Evolutionary conservation across 2,888 invertebrate genomes (phyloP).

Genomic region (Cynaeus angustus): DNA sequence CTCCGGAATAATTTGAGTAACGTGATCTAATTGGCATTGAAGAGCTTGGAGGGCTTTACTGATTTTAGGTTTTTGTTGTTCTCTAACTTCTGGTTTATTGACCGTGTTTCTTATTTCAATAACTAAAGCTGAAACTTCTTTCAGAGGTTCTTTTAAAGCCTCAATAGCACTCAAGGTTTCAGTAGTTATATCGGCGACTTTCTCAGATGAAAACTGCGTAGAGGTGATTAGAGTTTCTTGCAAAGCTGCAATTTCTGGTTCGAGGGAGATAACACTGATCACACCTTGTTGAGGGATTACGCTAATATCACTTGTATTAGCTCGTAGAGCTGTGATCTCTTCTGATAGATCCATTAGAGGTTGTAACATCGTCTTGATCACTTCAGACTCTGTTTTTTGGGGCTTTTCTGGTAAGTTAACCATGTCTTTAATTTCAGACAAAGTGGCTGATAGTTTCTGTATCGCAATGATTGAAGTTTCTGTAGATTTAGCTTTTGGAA

Average conservation of each 20-base stretch:
- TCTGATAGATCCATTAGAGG: constrained; percentile 46
- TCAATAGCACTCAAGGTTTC: constrained; percentile 16
- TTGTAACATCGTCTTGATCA: constrained; percentile 25
- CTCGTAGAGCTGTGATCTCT: constrained; percentile 38
- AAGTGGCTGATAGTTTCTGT: constrained; percentile 44
- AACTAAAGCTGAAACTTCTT: constrained; percentile 24
- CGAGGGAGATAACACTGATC: constrained; percentile 52
- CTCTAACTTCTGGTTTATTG: constrained; percentile 47
- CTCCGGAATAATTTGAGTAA: constrained; percentile 43
- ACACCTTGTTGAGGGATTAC: constrained; percentile 55
- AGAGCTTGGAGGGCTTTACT: constrained; percentile 49
- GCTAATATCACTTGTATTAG: constrained; percentile 38
- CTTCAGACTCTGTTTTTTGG: constrained; percentile 25
- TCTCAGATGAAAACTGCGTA: constrained; percentile 28
- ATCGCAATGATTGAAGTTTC: constrained; percentile 46
- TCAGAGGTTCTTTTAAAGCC: constrained; percentile 30
- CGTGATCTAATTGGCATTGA: constrained; percentile 43
- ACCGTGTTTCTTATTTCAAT: constrained; percentile 39
- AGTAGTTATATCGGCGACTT: constrained; percentile 14
- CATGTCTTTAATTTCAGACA: constrained; percentile 40
- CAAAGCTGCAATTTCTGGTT: constrained; percentile 16
- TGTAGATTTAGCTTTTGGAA: constrained; percentile 45
- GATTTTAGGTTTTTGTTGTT: constrained; percentile 51
- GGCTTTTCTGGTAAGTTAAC: constrained; percentile 23
- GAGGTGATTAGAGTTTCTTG: constrained; percentile 28